These are phyloP conservation scores for Episyrphus balteatus DNA, from an alignment of 1,140 invertebrate species.

Conservation along the genomic window DNA sequence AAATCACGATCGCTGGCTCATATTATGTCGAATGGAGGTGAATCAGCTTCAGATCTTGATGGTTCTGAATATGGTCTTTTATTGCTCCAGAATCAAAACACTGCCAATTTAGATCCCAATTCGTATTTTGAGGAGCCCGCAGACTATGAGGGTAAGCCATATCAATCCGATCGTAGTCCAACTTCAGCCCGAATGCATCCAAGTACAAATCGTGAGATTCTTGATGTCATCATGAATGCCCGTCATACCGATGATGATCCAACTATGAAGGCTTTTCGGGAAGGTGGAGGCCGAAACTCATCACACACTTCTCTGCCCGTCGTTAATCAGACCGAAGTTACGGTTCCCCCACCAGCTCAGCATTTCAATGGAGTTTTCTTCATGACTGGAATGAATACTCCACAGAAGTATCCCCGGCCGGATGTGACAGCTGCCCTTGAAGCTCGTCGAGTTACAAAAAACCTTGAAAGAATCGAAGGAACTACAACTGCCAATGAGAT, in stretches of 20 bases:
- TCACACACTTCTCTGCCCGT: slow-evolving; percentile 26
- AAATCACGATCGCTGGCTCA: slow-evolving; percentile 44
- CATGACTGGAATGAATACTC: slow-evolving; percentile 35
- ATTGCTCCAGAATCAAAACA: slow-evolving; percentile 17
- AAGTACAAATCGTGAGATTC: slow-evolving; percentile 42
- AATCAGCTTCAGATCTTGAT: slow-evolving; percentile 18
- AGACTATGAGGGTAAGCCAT: slow-evolving; percentile 39
- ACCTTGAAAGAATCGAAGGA: slow-evolving; percentile 64
- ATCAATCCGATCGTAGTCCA: slow-evolving; percentile 31
- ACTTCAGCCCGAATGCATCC: slow-evolving; percentile 33
- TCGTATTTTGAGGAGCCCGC: slow-evolving; percentile 36
- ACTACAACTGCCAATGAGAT: slow-evolving; percentile 45
- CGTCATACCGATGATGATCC: slow-evolving; percentile 37
- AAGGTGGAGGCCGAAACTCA: slow-evolving; percentile 26
- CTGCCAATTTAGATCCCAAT: slow-evolving; percentile 13
- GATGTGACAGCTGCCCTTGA: slow-evolving; percentile 43
- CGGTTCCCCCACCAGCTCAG: slow-evolving; percentile 29
- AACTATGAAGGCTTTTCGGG: slow-evolving; percentile 32
- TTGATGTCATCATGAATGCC: slow-evolving; percentile 42
- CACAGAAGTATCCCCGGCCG: slow-evolving; percentile 31
- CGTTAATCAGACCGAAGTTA: slow-evolving; percentile 21
- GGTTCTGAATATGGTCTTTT: slow-evolving; percentile 31
- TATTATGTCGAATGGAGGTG: slow-evolving; percentile 34
- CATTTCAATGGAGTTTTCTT: slow-evolving; percentile 40
- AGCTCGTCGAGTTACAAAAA: slow-evolving; percentile 55